Evolutionary conservation across 2,888 invertebrate species (phyloP), one percentile per base, ranked within the genome.

Genomic region (Orthosia gracilis): DNA sequence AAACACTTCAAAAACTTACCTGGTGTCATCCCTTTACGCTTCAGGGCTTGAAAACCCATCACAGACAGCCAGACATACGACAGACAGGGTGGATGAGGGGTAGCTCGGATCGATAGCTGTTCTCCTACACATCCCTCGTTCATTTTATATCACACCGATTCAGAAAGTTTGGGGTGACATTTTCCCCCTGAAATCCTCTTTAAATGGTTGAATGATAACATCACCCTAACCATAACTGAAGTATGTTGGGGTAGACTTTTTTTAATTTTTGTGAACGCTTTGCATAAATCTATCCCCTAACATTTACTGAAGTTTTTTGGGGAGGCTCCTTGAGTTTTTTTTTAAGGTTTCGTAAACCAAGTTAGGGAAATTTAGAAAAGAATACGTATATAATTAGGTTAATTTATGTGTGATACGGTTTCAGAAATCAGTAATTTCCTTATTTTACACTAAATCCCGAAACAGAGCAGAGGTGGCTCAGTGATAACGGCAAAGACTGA

Each of bases 11-110:
- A 18, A 59, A 40, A 11, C 59, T 5, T 4, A 23, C 15, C 15
- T 40, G 54, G 7, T 23, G 17, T 15, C 54, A 61, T 12, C 54
- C 68, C 45, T 68, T 21, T 47, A 52, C 18, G 59, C 17, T 58
- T 49, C 15, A 49, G 7, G 67, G 54, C 47, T 45, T 40, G 5
- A 54, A 65, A 57, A 62, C 45, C 26, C 11, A 18, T 67, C 12
- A 26, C 18, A 62, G 21, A 21, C 21, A 64, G 54, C 67, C 50
- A 81, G 82, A 70, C 81, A 74, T 50, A 9, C 58, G 59, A 52
- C 62, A 82, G 82, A 82, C 81, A 59, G 61, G 31, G 49, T 23
- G 23, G 23, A 18, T 23, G 18, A 62, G 23, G 78, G 82, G 82
- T 17, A 40, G 70, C 26, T 0, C 50, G 47, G 81, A 74, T 81